A percentile compares a stretch with the other conserved stretches of the same genome.
These are phyloP conservation scores for Prostheceraeus crozeri DNA, from an alignment of 2,888 invertebrate genomes.

Conservation along the genomic window DNA sequence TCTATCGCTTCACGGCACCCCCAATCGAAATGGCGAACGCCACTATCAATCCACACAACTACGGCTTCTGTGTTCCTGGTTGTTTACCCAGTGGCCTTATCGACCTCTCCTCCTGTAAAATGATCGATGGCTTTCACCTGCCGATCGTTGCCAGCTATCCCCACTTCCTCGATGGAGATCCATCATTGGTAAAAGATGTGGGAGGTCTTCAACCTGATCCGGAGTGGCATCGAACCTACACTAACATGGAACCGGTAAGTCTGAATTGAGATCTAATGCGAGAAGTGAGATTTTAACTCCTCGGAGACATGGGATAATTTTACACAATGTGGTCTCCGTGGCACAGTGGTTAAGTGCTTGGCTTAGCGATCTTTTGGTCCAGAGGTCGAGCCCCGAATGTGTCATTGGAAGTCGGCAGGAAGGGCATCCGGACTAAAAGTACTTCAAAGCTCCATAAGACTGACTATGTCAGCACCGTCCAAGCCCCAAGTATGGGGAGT, in stretches of 20 bases:
- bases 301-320: no score
- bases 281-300: background rate
- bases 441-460: no score
- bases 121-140: conserved; percentile 41
- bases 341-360: no score
- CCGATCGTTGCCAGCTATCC: conserved; percentile 49
- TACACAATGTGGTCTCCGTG: no score
- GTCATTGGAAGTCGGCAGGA: no score
- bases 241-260: conserved; percentile 50
- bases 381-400: no score
- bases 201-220: conserved; percentile 45
- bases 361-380: no score
- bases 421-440: no score
- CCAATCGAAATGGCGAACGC: conserved; percentile 44
- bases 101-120: conserved; percentile 44
- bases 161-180: conserved; percentile 46
- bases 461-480: no score
- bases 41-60: conserved; percentile 48
- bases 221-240: conserved; percentile 44
- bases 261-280: background rate
- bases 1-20: conserved; percentile 46
- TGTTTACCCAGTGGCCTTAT: conserved; percentile 47
- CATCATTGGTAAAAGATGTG: conserved; percentile 39
- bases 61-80: conserved; percentile 51
- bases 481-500: no score